Percentiles rank a stretch among this genome's conserved stretches.
Evolutionary conservation across 2,888 invertebrate species (phyloP).

Genomic region (Pharmacophagus antenor): DNA sequence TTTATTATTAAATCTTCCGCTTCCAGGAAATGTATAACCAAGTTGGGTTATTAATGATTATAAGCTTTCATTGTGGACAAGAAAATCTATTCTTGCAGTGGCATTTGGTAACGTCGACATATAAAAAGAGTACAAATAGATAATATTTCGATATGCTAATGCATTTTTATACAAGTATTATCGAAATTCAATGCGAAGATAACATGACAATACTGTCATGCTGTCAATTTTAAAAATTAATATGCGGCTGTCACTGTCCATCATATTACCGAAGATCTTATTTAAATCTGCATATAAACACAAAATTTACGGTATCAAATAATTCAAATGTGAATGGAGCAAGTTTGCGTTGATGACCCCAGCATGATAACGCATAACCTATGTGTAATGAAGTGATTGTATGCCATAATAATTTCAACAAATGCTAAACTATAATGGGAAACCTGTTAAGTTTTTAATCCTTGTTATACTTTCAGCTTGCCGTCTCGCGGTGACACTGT

Average conservation of each 20-base stretch:
- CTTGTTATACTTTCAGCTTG: constrained; percentile 14
- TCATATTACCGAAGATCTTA: not conserved
- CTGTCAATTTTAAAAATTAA: not conserved
- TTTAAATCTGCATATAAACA: not conserved
- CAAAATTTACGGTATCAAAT: not conserved
- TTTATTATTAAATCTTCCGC: not conserved
- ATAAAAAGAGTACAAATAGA: not conserved
- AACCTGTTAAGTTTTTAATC: constrained; percentile 27
- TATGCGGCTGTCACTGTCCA: too few relatives aligned
- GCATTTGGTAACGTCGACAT: not conserved
- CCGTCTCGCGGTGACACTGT: constrained; percentile 10
- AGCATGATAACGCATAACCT: not conserved
- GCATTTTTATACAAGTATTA: not conserved
- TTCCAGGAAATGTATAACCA: not conserved
- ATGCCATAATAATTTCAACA: constrained; percentile 7
- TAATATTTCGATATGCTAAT: not conserved
- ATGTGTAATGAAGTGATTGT: constrained; percentile 4
- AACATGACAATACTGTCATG: not conserved
- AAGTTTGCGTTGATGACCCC: not conserved
- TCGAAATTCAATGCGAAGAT: not conserved
- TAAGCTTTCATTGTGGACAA: not conserved
- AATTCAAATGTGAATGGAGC: not conserved
- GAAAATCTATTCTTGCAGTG: not conserved
- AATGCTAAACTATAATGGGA: constrained; percentile 13
- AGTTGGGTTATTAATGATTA: not conserved